Conservation (phyloP, 2,888 invertebrate species). For the Cyclophora punctaria region DNA sequence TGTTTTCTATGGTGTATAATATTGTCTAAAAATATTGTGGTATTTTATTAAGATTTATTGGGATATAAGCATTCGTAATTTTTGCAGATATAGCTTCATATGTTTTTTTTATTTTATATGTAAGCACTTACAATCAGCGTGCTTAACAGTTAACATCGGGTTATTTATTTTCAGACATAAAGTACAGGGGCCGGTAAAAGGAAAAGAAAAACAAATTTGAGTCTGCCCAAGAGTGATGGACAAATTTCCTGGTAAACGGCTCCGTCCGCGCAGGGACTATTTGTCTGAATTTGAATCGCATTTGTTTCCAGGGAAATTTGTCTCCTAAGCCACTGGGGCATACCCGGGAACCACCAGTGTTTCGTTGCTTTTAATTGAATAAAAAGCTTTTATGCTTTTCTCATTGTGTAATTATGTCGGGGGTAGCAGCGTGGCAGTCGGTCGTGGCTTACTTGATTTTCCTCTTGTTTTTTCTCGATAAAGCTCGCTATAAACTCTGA, state of each 20-base stretch:
- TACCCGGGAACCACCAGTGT: conserved; percentile 45
- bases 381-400: conserved; percentile 42
- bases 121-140: too few relatives aligned
- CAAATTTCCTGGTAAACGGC: conserved; percentile 71
- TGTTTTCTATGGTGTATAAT: not conserved
- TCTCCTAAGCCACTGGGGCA: conserved; percentile 64
- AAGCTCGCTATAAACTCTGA: conserved; percentile 35
- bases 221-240: conserved; percentile 67
- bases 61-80: too few relatives aligned
- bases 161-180: conserved; percentile 23
- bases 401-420: conserved; percentile 39
- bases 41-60: too few relatives aligned
- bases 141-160: conserved; percentile 4
- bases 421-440: conserved; percentile 18
- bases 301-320: conserved; percentile 71
- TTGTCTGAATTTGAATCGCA: conserved; percentile 74
- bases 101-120: too few relatives aligned
- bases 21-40: not conserved
- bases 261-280: conserved; percentile 69
- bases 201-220: conserved; percentile 60
- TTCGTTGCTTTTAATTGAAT: conserved; percentile 65
- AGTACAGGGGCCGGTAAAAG: conserved; percentile 33
- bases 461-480: conserved; percentile 26
- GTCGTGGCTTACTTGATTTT: conserved; percentile 12
- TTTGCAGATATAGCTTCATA: too few relatives aligned